phyloP scores from a whole-genome alignment of 2,797 vertebrate genomes.

The Thripadectes ignobilis region DNA sequence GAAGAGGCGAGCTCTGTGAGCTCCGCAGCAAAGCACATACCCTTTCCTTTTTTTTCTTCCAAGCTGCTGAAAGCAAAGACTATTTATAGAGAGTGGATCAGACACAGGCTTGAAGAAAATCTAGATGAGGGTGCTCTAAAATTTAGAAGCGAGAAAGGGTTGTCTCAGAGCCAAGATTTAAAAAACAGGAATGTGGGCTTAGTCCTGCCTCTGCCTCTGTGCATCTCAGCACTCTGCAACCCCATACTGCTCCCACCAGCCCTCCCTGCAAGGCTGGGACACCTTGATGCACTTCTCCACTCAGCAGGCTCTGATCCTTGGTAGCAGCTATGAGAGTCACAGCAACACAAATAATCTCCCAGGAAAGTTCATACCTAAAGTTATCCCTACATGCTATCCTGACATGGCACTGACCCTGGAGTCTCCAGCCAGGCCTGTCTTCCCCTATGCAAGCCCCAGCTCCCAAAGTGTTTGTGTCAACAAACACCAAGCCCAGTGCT shows the following conservation, averaged over 20 bases:
- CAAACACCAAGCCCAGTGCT: background rate
- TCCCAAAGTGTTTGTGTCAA: background rate
- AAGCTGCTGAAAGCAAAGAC: slow-evolving; percentile 29
- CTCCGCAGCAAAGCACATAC: background rate
- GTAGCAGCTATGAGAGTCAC: background rate
- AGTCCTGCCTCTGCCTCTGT: background rate
- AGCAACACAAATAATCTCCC: background rate
- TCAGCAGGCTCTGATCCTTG: background rate
- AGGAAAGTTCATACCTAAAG: background rate
- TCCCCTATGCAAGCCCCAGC: background rate
- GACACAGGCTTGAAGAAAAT: slow-evolving; percentile 20
- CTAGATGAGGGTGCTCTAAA: slow-evolving; percentile 6
- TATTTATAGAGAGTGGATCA: slow-evolving; percentile 55
- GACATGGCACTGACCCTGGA: fast-evolving
- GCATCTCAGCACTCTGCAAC: background rate
- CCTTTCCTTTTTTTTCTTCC: background rate
- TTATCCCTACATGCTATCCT: background rate
- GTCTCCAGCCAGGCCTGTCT: background rate
- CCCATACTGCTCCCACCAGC: background rate
- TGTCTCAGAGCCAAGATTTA: background rate
- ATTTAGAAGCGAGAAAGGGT: background rate
- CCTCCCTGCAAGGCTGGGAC: background rate
- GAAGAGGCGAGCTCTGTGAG: slow-evolving; percentile 36
- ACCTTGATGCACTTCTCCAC: background rate
- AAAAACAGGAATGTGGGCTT: background rate